A percentile compares a stretch with the other conserved stretches of the same genome.
Evolutionary conservation across 2,888 invertebrate genomes (phyloP).

Genomic region (Aleiodes testaceus): DNA sequence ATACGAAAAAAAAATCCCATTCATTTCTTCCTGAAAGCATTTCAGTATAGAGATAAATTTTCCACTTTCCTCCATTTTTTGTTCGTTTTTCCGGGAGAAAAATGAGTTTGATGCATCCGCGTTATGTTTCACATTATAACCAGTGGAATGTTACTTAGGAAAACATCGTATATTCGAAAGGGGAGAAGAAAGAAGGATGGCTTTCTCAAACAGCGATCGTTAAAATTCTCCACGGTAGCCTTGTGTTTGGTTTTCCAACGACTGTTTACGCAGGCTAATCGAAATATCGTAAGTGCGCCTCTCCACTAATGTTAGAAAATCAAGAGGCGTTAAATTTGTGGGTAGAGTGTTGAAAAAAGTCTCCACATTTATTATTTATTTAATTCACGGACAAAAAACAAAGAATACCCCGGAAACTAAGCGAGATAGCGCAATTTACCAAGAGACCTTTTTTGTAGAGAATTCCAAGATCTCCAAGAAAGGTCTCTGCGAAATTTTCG

Average conservation of each 20-base stretch:
- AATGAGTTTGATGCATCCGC: slow-evolving; percentile 38
- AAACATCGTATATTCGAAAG: slow-evolving; percentile 52
- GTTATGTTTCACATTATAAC: slow-evolving; percentile 48
- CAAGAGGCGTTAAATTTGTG: slow-evolving; percentile 25
- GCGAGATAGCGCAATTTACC: neutral
- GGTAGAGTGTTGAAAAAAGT: neutral
- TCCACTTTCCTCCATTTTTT: too few species aligned
- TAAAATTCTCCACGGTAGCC: slow-evolving; percentile 32
- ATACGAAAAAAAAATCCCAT: too few species aligned
- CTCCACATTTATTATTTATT: neutral
- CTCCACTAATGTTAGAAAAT: neutral
- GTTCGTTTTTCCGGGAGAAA: neutral
- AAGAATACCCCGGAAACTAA: neutral
- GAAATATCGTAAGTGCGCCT: slow-evolving; percentile 60
- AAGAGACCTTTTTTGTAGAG: too few species aligned
- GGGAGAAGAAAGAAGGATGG: slow-evolving; percentile 21
- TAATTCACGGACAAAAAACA: too few species aligned
- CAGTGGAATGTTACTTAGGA: slow-evolving; percentile 59
- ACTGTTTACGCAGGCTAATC: slow-evolving; percentile 63
- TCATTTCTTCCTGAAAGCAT: too few species aligned
- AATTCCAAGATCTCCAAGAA: too few species aligned
- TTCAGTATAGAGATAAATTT: too few species aligned
- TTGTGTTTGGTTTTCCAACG: slow-evolving; percentile 49
- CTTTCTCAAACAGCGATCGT: slow-evolving; percentile 53
- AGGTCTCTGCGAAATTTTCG: too few species aligned